Evolutionary conservation across 2,888 invertebrate genomes (phyloP), one percentile per base, ranked within the genome.

Genomic region (Cheilosia pagana): DNA sequence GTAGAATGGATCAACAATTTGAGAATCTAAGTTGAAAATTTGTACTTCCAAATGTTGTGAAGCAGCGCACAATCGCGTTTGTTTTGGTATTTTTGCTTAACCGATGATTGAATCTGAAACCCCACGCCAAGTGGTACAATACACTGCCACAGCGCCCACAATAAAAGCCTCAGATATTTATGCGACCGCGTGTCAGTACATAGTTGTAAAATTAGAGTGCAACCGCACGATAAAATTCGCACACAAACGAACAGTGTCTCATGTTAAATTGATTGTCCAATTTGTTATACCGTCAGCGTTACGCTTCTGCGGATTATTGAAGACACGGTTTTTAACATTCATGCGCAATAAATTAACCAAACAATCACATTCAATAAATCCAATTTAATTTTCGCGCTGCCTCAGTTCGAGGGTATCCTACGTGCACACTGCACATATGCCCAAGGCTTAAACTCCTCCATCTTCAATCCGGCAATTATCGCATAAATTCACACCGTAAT

Each of bases 401-500:
- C 53, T 41, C 28, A 41, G 43, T 8, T 12, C 50, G 48, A 21
- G 25, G 16, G 12, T 48, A 39, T 35, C 35, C 35, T 3, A 35
- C n/a, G n/a, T n/a, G n/a, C n/a, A n/a, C n/a, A n/a, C n/a, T n/a
- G n/a, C n/a, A n/a, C n/a, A n/a, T 35, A 35, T 4, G 25, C 12
- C 16, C 21, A 6, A 28, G 45, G 25, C 35, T 35, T 25, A 28
- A 71, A 45, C 35, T 50, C 43, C 59, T 23, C 28, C 52, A 45
- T 48, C 48, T 35, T 31, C 63, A 53, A 28, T 67, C 62, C 60
- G 48, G 48, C 76, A 86, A 81, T 85, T 79, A 85, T 70, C 75
- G 53, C 71, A 85, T 85, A 85, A 85, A 81, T 85, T 85, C 75
- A 50, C 81, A 81, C 85, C 71, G 53, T 71, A 60, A 43, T 48